phyloP scores from a whole-genome alignment of 1,140 invertebrate genomes.

The Drepana arcuata region DNA sequence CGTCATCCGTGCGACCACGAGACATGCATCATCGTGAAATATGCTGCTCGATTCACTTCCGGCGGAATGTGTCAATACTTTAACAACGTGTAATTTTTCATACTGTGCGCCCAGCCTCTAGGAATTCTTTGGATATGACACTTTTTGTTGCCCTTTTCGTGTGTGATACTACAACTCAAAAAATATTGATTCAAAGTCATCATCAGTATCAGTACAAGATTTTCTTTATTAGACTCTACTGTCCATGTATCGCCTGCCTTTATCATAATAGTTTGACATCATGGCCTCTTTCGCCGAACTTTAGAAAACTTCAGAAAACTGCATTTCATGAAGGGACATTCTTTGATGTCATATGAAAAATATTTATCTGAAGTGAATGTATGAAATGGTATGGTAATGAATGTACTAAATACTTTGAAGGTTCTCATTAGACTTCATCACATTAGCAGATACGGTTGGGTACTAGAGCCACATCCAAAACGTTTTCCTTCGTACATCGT shows the following conservation, averaged over 20 bases:
- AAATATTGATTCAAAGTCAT: background rate
- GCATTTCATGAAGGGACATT: too few species aligned
- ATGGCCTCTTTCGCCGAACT: background rate
- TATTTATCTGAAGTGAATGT: background rate
- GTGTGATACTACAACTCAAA: constrained; percentile 1
- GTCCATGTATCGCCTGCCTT: background rate
- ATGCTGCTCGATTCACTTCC: constrained; percentile 16
- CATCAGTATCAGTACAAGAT: background rate
- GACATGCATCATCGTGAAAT: constrained; percentile 1
- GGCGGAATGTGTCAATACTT: constrained; percentile 19
- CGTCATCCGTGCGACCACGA: too few species aligned
- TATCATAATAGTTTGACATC: background rate
- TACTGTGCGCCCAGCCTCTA: constrained; percentile 1
- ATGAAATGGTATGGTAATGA: background rate
- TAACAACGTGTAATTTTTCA: constrained; percentile 27
- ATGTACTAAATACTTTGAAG: background rate
- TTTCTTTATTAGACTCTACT: too few species aligned
- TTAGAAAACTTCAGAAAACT: background rate
- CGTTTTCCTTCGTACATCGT: background rate
- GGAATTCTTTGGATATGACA: constrained; percentile 1
- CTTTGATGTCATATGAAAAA: background rate
- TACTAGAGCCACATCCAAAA: constrained; percentile 4
- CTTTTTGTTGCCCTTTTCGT: background rate
- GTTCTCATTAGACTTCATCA: background rate
- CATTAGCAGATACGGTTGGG: too few species aligned